Base-by-base conservation (phyloP, 2,888 invertebrate species). In the Peribatodes rhomboidaria region DNA sequence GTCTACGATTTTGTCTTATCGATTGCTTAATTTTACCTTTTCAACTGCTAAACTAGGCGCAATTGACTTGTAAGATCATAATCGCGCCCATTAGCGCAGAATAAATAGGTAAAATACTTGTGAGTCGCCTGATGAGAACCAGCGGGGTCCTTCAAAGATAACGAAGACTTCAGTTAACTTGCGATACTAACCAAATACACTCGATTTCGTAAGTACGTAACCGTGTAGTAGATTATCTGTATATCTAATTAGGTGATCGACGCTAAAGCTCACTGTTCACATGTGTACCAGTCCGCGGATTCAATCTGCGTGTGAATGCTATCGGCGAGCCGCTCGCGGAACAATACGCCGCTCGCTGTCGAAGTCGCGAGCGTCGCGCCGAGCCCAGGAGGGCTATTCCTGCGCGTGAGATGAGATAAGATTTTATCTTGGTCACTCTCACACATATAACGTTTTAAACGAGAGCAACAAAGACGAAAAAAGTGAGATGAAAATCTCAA, bases 181-280 rank as follows among this genome's bases (percentile, higher is more conserved):
- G 47, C 27, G 20, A 44, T 31, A 47, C 44, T 46, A 76, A 83
- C 68, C 39, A 57, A 75, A 74, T 73, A 74, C 80, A 83, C 83
- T 87, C 77, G 70, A 75, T 80, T 81, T 83, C 75, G 78, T 82
- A 84, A 86, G 77, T 76, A 77, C 68, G 71, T 64, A 70, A 61
- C 64, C 74, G 67, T 70, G 67, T 75, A 71, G 70, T 74, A 80
- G 83, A 82, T 83, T 82, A 80, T 75, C 74, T 76, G 80, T 82
- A 82, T 87, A 85, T 86, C 83, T 89, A 89, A 89, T 87, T 87
- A 85, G 85, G 85, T 78, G 84, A 87, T 84, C 76, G 82, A 82
- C 83, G 78, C 76, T 74, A 71, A n/a, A n/a, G n/a, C n/a, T n/a
- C n/a, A n/a, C n/a, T n/a, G n/a, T n/a, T n/a, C n/a, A n/a, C n/a